These are phyloP conservation scores for Andrena bucephala DNA, from an alignment of 2,888 invertebrate genomes.

Conservation along the genomic window DNA sequence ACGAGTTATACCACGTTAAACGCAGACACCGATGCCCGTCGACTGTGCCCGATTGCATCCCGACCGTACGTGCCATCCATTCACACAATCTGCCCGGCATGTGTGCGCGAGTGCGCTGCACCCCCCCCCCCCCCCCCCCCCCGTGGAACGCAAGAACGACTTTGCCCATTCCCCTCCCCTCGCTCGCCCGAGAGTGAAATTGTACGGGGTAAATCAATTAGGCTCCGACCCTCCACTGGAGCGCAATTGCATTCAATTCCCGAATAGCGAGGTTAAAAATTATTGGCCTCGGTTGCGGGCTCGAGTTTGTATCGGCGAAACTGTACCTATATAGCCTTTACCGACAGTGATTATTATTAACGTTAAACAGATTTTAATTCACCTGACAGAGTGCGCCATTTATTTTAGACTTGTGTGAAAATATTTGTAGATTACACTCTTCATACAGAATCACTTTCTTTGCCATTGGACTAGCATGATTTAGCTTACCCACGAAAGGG, in stretches of 20 bases:
- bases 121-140: conserved; percentile 41
- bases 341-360: neutral
- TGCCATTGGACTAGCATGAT: too few species aligned
- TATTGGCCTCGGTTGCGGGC: conserved; percentile 7
- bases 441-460: too few species aligned
- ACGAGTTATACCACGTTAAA: conserved; percentile 60
- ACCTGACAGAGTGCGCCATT: neutral
- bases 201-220: conserved; percentile 51
- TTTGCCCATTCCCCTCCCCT: conserved; percentile 7
- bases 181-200: conserved; percentile 22
- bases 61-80: conserved; percentile 26
- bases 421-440: too few species aligned
- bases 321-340: neutral
- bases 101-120: conserved; percentile 48
- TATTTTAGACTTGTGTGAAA: too few species aligned
- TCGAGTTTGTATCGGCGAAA: neutral
- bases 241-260: neutral
- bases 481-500: too few species aligned
- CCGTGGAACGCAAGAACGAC: conserved; percentile 34
- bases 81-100: conserved; percentile 66
- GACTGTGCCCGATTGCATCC: conserved; percentile 25
- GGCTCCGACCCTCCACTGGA: neutral
- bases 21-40: conserved; percentile 37
- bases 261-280: conserved; percentile 25
- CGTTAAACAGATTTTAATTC: too few species aligned